Evolutionary conservation across 2,888 invertebrate genomes (phyloP).

Genomic region (Hymenopus coronatus): DNA sequence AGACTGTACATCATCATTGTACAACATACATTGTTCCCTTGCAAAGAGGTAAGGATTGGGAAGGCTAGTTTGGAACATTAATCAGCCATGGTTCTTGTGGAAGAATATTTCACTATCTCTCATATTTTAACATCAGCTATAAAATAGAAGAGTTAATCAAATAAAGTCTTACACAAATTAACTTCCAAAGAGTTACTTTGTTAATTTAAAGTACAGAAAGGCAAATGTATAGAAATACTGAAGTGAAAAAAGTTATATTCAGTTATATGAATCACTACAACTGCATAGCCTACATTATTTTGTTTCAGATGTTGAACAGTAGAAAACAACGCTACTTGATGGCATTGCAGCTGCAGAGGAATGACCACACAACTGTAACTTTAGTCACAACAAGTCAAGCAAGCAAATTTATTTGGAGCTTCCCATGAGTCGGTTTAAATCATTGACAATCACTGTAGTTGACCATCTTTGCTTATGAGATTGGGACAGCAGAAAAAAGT

Average conservation of each 20-base stretch:
- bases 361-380: neutral
- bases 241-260: neutral
- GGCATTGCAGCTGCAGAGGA: neutral
- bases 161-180: slow-evolving; percentile 11
- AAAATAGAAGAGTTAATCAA: neutral
- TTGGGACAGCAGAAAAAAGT: too few relatives aligned
- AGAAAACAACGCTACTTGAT: neutral
- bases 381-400: neutral
- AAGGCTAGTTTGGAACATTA: slow-evolving; percentile 4
- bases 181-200: neutral
- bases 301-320: neutral
- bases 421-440: too few relatives aligned
- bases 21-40: neutral
- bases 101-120: neutral
- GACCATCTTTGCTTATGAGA: too few relatives aligned
- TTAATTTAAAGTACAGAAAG: neutral
- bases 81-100: neutral
- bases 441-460: too few relatives aligned
- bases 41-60: neutral
- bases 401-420: too few relatives aligned
- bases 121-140: slow-evolving; percentile 2
- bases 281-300: neutral
- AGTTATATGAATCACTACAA: neutral
- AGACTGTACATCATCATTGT: neutral
- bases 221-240: neutral